Base-by-base conservation (phyloP, 2,797 vertebrate species). In the Sebastes diaconus region DNA sequence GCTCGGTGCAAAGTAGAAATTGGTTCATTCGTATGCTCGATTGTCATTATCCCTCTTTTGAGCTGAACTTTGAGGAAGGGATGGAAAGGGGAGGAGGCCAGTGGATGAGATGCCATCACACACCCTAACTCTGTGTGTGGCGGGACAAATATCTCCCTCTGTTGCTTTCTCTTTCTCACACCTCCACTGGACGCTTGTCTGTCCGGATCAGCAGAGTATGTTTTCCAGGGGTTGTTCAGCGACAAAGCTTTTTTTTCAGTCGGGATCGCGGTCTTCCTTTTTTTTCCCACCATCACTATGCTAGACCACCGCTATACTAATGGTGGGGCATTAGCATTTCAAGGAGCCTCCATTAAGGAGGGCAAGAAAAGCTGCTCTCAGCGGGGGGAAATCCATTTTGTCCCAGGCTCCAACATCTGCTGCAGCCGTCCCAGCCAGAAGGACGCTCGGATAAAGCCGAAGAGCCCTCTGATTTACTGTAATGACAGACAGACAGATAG, bases 351-450 rank as follows among this genome's bases (percentile, higher is more conserved):
- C 96, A 96, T 96, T 96, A 97, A 96, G 85, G 90, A 95, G 90
- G 94, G 96, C 95, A 96, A 97, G 96, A 97, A 97, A 97, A 97
- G 97, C 96, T 96, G 95, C 95, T 97, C 96, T 97, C 89, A 87
- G 96, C 92, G 94, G 96, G 95, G 96, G 96, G 96, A 94, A 95
- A 96, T 96, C 96, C 96, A 96, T 96, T 97, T 97, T 97, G 97
- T 97, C 96, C 96, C 96, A 78, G 95, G 95, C 96, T 96, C 91
- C 96, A 97, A 98, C 97, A 97, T 97, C 97, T 98, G 97, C 97
- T 97, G 96, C 96, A 96, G 96, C 96, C 97, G 96, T 97, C 96
- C 94, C 96, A 96, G 97, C 96, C 97, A 97, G 96, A 97, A 97
- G 96, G 96, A 95, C 96, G 96, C 95, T 94, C 79, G 95, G 96